Base-by-base conservation (phyloP, 2,888 invertebrate species). In the Arrhopalites spinosus region DNA sequence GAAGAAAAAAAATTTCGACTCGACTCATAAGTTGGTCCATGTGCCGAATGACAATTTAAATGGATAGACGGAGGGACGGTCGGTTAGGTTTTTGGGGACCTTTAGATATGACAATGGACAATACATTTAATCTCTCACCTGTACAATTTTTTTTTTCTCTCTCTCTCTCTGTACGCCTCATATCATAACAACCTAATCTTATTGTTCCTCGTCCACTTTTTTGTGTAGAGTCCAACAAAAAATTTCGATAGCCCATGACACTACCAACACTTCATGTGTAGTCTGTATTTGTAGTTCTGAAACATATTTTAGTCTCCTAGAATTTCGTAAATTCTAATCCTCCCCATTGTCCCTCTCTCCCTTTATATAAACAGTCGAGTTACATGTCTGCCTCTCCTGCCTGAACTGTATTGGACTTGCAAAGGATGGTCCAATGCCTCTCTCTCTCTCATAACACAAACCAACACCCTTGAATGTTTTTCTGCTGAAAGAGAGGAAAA, bases 111-210 rank as follows among this genome's bases (percentile, higher is more conserved):
- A 11, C 66, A 20, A 68, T 25, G 3, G 43, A 11, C 66, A 20
- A 68, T 25, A 1, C 15, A 68, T 69, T 69, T 69, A 69, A 69
- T 69, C 69, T 53, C 53, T n/a, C n/a, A n/a, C n/a, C n/a, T n/a
- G n/a, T 56, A 69, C 30, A 53, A 20, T 20, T 27, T 20, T 11
- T 30, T 30, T 53, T 30, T n/a, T 53, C 3, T 20, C 7, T 53
- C 59, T 59, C 59, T 36, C 36, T 36, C 11, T 36, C 5, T 36
- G 36, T 36, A 36, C 36, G 59, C 20, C 23, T 25, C 11, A 53
- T 69, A 69, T 69, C 69, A 27, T 30, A 69, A 68, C 68, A 68
- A 68, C 47, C 15, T 69, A 69, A 69, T 69, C 69, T 29, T n/a
- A 69, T 69, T 69, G 69, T 69, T 53, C 69, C 17, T 30, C 8